Conservation (phyloP, 2,797 vertebrate species). For the Amazonetta brasiliensis region DNA sequence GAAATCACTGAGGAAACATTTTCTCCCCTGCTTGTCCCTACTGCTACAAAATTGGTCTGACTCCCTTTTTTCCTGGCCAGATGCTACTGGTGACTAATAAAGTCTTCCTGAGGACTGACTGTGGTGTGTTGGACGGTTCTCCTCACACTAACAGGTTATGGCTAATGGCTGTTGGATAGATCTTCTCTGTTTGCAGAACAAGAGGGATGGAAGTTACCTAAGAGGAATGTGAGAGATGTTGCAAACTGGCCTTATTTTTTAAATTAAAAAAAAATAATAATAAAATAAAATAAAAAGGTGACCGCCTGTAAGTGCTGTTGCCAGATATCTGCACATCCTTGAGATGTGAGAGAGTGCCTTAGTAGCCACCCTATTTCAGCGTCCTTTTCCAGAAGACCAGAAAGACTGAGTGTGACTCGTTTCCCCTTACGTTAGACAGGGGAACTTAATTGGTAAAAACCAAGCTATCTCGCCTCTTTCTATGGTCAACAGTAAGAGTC, state of each 20-base stretch:
- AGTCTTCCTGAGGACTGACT: neutral
- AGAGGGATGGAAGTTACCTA: neutral
- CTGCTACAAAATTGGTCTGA: neutral
- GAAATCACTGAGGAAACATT: neutral
- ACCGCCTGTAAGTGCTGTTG: neutral
- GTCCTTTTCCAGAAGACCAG: neutral
- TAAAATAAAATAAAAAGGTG: neutral
- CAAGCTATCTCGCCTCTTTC: neutral
- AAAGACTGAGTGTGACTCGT: neutral
- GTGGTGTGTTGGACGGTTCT: neutral
- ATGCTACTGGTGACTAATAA: neutral
- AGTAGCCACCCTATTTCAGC: neutral
- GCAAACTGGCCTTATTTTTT: neutral
- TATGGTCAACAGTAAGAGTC: neutral
- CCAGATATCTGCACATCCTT: neutral
- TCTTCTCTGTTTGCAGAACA: neutral
- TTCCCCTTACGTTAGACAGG: neutral
- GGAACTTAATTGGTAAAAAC: neutral
- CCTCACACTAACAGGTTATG: neutral
- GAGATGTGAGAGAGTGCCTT: neutral
- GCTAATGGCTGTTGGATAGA: fast-evolving
- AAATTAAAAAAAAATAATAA: neutral
- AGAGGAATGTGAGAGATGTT: neutral
- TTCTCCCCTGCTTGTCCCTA: neutral
- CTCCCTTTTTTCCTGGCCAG: neutral